phyloP scores from a whole-genome alignment of 2,113 vertebrate genomes.

The Hypanus sabinus region DNA sequence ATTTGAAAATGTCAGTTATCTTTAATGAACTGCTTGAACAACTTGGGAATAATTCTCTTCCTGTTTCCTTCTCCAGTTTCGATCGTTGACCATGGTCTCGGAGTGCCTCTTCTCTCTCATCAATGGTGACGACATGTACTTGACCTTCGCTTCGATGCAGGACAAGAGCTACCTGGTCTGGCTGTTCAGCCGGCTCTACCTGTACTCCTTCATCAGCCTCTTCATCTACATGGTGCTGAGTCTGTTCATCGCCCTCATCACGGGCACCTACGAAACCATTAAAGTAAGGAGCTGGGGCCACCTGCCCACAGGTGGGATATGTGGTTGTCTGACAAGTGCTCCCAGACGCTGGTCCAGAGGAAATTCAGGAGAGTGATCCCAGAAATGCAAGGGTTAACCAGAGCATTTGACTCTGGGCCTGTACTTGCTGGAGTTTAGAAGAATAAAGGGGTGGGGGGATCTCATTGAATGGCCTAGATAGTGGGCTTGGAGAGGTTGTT shows the following conservation, averaged over 20 bases:
- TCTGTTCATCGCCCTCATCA: constrained; percentile 89
- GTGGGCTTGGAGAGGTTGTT: too few relatives aligned
- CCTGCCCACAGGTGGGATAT: too few relatives aligned
- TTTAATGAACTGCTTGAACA: not conserved
- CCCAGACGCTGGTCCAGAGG: too few relatives aligned
- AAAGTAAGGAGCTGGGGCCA: constrained; percentile 63
- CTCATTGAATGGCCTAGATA: too few relatives aligned
- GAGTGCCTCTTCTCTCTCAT: constrained; percentile 89
- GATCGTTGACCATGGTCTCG: constrained; percentile 74
- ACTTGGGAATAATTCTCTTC: not conserved
- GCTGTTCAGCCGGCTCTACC: constrained; percentile 85
- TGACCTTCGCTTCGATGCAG: constrained; percentile 78
- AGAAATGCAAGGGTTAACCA: too few relatives aligned
- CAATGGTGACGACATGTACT: constrained; percentile 89
- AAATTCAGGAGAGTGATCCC: too few relatives aligned
- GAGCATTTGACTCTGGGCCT: too few relatives aligned
- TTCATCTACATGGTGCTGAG: constrained; percentile 95
- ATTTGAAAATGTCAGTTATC: not conserved
- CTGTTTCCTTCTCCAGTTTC: constrained; percentile 60
- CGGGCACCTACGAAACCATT: constrained; percentile 86
- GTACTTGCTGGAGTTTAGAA: too few relatives aligned
- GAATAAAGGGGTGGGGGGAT: too few relatives aligned
- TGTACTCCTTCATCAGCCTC: constrained; percentile 87
- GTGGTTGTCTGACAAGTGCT: not conserved
- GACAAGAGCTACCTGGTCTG: constrained; percentile 80